phyloP scores from a whole-genome alignment of 2,113 vertebrate species.

The Cephalopterus ornatus region DNA sequence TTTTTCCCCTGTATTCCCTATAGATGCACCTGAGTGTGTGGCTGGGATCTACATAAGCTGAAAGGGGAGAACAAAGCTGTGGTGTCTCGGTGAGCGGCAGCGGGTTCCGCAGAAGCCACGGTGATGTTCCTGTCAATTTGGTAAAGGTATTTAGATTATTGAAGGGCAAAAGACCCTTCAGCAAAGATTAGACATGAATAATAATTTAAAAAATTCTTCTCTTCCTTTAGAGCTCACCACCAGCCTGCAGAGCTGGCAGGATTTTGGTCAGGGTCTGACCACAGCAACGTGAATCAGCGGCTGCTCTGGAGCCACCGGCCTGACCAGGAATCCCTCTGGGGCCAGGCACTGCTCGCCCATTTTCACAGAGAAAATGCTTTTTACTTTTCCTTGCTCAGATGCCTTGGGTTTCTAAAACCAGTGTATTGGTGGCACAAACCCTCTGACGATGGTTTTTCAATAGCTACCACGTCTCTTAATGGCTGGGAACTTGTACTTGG shows the following conservation, averaged over 20 bases:
- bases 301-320: not conserved
- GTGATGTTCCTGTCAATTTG: not conserved
- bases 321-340: not conserved
- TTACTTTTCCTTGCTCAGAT: not conserved
- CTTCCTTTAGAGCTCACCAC: not conserved
- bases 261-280: not conserved
- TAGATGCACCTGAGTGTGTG: not conserved
- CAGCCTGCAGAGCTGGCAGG: accelerated
- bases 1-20: not conserved
- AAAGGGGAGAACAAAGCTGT: conserved; percentile 1
- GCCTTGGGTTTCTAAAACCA: not conserved
- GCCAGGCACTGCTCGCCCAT: not conserved
- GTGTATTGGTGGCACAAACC: accelerated
- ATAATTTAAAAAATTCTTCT: not conserved
- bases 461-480: accelerated
- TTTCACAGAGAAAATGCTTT: not conserved
- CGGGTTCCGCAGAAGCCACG: not conserved
- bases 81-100: accelerated
- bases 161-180: conserved; percentile 6
- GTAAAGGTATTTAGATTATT: not conserved
- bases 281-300: not conserved
- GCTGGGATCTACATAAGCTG: not conserved
- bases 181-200: conserved; percentile 14
- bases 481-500: not conserved
- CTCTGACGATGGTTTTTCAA: accelerated